Evolutionary conservation across 2,888 invertebrate species (phyloP), one percentile per base, ranked within the genome.

Genomic region (Tipula confusa): DNA sequence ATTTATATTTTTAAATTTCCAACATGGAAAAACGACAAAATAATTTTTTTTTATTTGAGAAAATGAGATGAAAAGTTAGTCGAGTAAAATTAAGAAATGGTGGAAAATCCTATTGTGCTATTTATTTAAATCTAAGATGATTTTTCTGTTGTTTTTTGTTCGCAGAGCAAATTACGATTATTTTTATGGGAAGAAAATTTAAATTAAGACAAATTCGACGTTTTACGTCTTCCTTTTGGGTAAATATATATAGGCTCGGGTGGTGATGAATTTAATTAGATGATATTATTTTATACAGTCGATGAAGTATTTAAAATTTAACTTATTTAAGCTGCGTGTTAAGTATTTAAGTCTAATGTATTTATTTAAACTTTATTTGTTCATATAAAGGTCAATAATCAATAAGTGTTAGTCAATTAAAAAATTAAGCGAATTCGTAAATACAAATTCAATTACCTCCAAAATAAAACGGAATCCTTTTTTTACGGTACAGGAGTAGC

Each of bases 21-120:
- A 33, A 33, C 33, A 33, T 11, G 33, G n/a, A 43, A 43, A 43
- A 43, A 43, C 43, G 15, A 6, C 5, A 4, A 43, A 43, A n/a
- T n/a, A n/a, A n/a, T n/a, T n/a, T n/a, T n/a, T n/a, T n/a, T n/a
- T n/a, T n/a, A 43, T 24, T 24, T 24, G 1, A 18, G 64, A 64
- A 64, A 64, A 64, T 64, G 64, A 64, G 64, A 64, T 64, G 64
- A 64, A 64, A 64, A 64, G 64, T 64, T 64, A 64, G 64, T 64
- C 9, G 64, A 64, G 64, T 64, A 64, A 64, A 64, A 64, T 64
- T 64, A 64, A 64, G 64, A 64, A 64, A 64, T 64, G 64, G 64
- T 64, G 64, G 64, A 64, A 64, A 64, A 64, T 64, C 64, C 64
- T 64, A 64, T 64, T 64, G 64, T 64, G 64, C 64, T 64, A 64